A percentile compares a stretch with the other conserved stretches of the same genome.
Conservation (phyloP, 2,888 invertebrate genomes). For the Pyrrhosoma nymphula region DNA sequence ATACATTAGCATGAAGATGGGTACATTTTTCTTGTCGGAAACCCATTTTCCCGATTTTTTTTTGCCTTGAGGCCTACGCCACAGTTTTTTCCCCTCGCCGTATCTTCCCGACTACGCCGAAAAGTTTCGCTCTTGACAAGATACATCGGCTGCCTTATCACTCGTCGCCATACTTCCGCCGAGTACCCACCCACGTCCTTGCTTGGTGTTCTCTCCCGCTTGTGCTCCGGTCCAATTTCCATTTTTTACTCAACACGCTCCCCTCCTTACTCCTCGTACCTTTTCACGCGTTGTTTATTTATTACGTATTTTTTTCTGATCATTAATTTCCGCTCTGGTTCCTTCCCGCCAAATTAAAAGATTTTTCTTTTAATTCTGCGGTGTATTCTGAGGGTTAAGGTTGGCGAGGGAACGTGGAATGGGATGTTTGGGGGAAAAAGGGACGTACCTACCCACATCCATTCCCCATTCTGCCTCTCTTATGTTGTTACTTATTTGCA, state of each 20-base stretch:
- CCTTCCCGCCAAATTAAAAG: constrained; percentile 21
- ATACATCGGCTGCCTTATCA: constrained; percentile 33
- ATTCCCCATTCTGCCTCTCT: not conserved
- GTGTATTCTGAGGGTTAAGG: not conserved
- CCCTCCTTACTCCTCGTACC: not conserved
- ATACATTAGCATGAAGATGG: constrained; percentile 31
- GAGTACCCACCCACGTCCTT: not conserved
- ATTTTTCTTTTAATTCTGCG: not conserved
- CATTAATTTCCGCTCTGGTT: constrained; percentile 48
- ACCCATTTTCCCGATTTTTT: constrained; percentile 19
- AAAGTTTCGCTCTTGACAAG: constrained; percentile 47
- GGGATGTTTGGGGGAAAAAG: not conserved
- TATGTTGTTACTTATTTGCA: constrained; percentile 40
- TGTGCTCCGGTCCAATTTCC: not conserved
- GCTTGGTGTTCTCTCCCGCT: not conserved
- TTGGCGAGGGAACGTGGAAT: not conserved
- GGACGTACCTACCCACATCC: not conserved
- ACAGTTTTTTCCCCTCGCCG: not conserved
- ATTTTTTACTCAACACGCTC: not conserved
- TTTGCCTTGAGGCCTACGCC: not conserved
- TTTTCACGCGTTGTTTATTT: no score
- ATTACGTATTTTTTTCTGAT: not conserved
- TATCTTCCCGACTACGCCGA: not conserved
- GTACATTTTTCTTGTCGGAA: constrained; percentile 2
- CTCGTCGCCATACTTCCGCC: not conserved